Evolutionary conservation across 2,113 vertebrate genomes (phyloP).

Genomic region (Boleophthalmus pectinirostris): DNA sequence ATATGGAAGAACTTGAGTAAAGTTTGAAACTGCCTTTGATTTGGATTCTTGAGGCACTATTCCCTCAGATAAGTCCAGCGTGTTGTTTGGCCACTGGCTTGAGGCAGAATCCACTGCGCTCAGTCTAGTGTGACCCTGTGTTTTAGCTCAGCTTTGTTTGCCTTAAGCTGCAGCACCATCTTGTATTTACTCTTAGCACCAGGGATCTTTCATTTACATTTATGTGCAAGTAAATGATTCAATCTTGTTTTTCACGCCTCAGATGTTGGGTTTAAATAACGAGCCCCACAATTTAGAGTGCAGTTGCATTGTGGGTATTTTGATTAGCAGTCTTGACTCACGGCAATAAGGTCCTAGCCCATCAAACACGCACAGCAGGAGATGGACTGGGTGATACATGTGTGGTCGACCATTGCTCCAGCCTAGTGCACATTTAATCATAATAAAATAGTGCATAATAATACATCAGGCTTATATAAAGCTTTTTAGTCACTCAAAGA

Average conservation of each 20-base stretch:
- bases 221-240: background rate
- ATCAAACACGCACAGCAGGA: too few species aligned
- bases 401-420: background rate
- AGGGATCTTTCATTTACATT: conserved; percentile 2
- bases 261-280: background rate
- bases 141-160: background rate
- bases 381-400: too few species aligned
- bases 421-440: background rate
- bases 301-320: background rate
- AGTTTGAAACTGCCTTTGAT: background rate
- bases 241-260: background rate
- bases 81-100: conserved; percentile 1
- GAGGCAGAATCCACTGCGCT: background rate
- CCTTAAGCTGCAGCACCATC: background rate
- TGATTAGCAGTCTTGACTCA: too few species aligned
- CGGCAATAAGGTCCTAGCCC: too few species aligned
- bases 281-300: background rate
- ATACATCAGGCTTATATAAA: too few species aligned
- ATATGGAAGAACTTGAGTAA: background rate
- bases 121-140: conserved; percentile 6
- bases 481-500: too few species aligned
- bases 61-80: background rate
- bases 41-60: background rate
- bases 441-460: too few species aligned
- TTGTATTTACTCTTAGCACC: background rate